Evolutionary conservation across 1,140 invertebrate genomes (phyloP).

Genomic region (Drosophila parvula): DNA sequence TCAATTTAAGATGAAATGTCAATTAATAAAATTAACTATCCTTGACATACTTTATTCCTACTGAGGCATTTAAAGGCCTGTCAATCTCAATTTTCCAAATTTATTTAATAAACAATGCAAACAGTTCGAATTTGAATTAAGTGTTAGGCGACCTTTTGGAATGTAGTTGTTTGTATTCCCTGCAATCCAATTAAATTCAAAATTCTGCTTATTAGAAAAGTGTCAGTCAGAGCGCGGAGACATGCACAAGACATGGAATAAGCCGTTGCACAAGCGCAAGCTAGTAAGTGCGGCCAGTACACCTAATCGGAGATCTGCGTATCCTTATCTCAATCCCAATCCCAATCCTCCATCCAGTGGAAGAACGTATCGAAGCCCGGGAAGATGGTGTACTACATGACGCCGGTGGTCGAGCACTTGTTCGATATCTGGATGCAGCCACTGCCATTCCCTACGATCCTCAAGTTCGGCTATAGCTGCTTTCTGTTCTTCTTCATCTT

Average conservation of each 20-base stretch:
- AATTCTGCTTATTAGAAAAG: constrained; percentile 25
- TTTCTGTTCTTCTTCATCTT: constrained; percentile 58
- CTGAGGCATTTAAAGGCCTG: not conserved
- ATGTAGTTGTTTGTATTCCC: not conserved
- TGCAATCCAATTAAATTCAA: not conserved
- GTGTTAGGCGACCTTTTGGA: not conserved
- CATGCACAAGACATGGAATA: constrained; percentile 68
- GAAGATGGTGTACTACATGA: constrained; percentile 68
- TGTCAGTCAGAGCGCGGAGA: constrained; percentile 6
- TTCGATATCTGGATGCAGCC: constrained; percentile 66
- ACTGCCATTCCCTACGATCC: constrained; percentile 63
- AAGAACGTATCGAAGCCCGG: constrained; percentile 29
- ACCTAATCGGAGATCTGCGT: not conserved
- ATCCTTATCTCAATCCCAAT: not conserved
- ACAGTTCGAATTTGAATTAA: too few relatives aligned
- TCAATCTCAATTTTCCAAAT: not conserved
- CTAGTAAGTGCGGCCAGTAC: constrained; percentile 29
- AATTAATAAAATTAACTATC: not conserved
- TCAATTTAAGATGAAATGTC: not conserved
- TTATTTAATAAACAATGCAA: not conserved
- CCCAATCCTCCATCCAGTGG: constrained; percentile 41
- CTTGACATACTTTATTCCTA: too few relatives aligned
- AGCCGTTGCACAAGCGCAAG: constrained; percentile 67
- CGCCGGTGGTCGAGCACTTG: constrained; percentile 59
- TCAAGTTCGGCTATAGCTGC: constrained; percentile 55